These are phyloP conservation scores for Onthophagus taurus DNA, from an alignment of 1,140 invertebrate genomes.

Conservation along the genomic window DNA sequence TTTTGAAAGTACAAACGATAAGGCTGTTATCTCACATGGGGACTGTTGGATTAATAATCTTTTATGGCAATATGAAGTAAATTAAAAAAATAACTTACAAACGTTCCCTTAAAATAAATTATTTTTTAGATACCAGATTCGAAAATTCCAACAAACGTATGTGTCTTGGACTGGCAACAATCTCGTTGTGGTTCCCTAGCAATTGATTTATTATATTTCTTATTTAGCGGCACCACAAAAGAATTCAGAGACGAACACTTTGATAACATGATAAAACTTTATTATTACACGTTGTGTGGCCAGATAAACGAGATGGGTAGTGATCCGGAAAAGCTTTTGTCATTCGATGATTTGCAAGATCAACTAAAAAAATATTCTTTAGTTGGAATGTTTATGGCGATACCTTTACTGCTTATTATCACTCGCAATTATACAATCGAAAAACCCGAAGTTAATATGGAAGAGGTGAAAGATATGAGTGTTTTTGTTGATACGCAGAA, in stretches of 20 bases:
- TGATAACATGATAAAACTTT: constrained; percentile 10
- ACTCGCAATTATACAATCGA: not conserved
- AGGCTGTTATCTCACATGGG: constrained; percentile 47
- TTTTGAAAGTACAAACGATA: constrained; percentile 4
- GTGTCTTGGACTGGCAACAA: constrained; percentile 7
- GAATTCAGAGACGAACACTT: not conserved
- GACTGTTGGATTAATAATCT: constrained; percentile 49
- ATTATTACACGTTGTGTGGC: constrained; percentile 2
- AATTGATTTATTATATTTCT: constrained; percentile 9
- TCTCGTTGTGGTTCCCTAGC: constrained; percentile 8
- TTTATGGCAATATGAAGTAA: constrained; percentile 39
- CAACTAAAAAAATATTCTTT: constrained; percentile 8
- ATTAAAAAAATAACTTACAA: too few species aligned
- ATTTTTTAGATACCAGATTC: constrained; percentile 6
- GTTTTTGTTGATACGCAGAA: not conserved
- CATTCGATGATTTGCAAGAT: constrained; percentile 4
- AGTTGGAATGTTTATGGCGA: constrained; percentile 1
- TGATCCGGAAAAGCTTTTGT: constrained; percentile 6
- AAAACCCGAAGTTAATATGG: not conserved
- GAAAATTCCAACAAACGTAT: constrained; percentile 5
- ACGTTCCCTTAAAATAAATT: too few species aligned
- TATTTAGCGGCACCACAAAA: constrained; percentile 3
- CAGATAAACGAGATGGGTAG: constrained; percentile 5
- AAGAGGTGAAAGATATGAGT: not conserved
- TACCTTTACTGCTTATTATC: constrained; percentile 2